phyloP scores from a whole-genome alignment of 2,888 invertebrate genomes.

The Candidula unifasciata region DNA sequence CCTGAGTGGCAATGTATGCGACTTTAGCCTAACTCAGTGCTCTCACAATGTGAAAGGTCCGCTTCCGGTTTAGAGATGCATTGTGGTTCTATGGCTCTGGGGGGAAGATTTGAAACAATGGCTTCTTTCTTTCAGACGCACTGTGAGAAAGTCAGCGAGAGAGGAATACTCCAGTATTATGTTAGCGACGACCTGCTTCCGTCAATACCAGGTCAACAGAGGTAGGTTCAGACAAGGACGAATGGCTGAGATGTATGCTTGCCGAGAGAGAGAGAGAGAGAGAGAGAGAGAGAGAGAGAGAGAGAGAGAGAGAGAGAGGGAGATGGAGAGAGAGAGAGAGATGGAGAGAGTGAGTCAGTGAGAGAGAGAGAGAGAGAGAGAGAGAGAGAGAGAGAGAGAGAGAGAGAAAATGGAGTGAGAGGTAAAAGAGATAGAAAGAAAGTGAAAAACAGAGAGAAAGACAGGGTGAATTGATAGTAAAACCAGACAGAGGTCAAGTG shows the following conservation, averaged over 20 bases:
- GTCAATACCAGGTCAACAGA: conserved; percentile 45
- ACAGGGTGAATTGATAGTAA: too few relatives aligned
- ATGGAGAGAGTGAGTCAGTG: too few relatives aligned
- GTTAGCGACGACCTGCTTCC: conserved; percentile 39
- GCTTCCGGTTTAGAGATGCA: background rate
- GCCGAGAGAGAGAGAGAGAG: background rate
- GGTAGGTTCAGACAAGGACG: background rate
- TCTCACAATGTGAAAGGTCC: too few relatives aligned
- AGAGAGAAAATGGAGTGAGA: too few relatives aligned
- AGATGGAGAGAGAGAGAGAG: too few relatives aligned
- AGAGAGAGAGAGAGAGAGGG: too few relatives aligned
- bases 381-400: too few relatives aligned
- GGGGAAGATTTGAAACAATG: background rate
- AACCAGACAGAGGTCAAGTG: too few relatives aligned
- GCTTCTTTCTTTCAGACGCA: conserved; percentile 43
- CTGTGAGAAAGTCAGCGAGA: conserved; percentile 54
- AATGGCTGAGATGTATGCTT: background rate
- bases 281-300: too few relatives aligned
- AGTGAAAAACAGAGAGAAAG: too few relatives aligned
- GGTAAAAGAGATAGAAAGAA: background rate
- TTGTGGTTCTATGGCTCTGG: background rate
- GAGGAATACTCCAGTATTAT: conserved; percentile 53
- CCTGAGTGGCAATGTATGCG: too few relatives aligned
- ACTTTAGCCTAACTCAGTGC: background rate
- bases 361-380: too few relatives aligned